Evolutionary conservation across 2,113 vertebrate genomes (phyloP).

Genomic region (Lipophrys pholis): DNA sequence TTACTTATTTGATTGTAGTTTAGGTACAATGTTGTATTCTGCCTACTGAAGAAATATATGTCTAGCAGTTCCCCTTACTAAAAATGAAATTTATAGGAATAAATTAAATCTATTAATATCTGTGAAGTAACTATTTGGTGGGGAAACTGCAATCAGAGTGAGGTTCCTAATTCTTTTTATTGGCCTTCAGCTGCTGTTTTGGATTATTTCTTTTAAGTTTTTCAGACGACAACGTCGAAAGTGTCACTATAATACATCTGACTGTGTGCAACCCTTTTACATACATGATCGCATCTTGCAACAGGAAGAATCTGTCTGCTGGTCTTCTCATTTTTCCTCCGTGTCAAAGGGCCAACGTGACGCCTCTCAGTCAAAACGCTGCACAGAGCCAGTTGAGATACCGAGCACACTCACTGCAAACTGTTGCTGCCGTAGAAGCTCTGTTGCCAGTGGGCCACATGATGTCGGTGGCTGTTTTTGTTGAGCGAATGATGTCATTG

Average conservation of each 20-base stretch:
- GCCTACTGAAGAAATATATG: too few species aligned
- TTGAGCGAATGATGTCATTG: constrained; percentile 60
- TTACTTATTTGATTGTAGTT: too few species aligned
- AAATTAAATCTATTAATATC: too few species aligned
- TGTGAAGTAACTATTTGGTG: too few species aligned
- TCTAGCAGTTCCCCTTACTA: too few species aligned
- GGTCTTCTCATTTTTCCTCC: neutral
- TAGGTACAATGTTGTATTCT: too few species aligned
- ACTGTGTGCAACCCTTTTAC: neutral
- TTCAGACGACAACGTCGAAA: too few species aligned
- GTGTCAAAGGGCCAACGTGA: neutral
- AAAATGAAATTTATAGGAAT: too few species aligned
- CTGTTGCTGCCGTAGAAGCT: neutral
- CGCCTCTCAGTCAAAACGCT: neutral
- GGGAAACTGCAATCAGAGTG: too few species aligned
- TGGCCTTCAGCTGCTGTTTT: constrained; percentile 1
- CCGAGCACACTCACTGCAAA: neutral
- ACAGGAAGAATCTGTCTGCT: neutral
- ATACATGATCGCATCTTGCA: constrained; percentile 12
- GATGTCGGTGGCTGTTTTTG: constrained; percentile 43
- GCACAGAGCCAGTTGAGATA: neutral
- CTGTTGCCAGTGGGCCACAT: constrained; percentile 38
- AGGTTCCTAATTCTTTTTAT: too few species aligned
- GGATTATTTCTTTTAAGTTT: constrained; percentile 3
- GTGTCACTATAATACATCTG: neutral